Percentiles rank a stretch among this genome's conserved stretches.
phyloP scores from a whole-genome alignment of 1,140 invertebrate species.

The Popillia japonica region DNA sequence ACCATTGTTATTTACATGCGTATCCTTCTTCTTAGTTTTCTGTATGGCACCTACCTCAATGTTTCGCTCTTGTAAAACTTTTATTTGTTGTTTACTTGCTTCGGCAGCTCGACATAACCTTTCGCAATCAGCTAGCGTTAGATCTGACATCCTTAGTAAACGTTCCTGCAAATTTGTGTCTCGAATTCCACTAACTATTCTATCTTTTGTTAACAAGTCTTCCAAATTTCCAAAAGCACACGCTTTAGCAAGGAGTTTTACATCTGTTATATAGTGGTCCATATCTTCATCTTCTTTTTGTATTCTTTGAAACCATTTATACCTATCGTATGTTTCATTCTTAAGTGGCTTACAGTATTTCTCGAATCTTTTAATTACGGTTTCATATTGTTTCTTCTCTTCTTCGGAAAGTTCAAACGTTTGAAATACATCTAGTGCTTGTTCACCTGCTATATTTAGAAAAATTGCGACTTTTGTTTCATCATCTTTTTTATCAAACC shows the following conservation, averaged over 20 bases:
- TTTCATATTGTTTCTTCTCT: constrained; percentile 47
- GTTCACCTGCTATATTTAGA: constrained; percentile 52
- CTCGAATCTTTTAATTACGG: constrained; percentile 47
- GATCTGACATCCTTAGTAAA: background rate
- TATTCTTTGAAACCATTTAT: constrained; percentile 43
- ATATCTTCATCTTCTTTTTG: constrained; percentile 50
- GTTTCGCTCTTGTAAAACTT: background rate
- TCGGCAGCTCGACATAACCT: constrained; percentile 13
- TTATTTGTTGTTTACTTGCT: background rate
- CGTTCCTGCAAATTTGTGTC: constrained; percentile 1
- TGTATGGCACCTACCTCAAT: background rate
- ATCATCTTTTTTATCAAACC: constrained; percentile 44
- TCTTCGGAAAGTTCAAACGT: constrained; percentile 49
- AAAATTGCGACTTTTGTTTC: constrained; percentile 53
- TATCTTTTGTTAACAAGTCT: constrained; percentile 1
- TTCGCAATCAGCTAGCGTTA: background rate
- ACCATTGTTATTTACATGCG: background rate
- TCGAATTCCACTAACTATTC: constrained; percentile 13
- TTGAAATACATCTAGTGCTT: constrained; percentile 51
- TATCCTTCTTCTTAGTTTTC: background rate
- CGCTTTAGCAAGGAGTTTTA: no score
- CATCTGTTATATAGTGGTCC: no score
- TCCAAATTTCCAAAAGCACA: constrained; percentile 41
- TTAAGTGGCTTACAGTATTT: constrained; percentile 53
- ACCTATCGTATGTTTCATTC: constrained; percentile 51